These are phyloP conservation scores for Etheostoma nigrum DNA, from an alignment of 2,797 vertebrate species.

Conservation along the genomic window DNA sequence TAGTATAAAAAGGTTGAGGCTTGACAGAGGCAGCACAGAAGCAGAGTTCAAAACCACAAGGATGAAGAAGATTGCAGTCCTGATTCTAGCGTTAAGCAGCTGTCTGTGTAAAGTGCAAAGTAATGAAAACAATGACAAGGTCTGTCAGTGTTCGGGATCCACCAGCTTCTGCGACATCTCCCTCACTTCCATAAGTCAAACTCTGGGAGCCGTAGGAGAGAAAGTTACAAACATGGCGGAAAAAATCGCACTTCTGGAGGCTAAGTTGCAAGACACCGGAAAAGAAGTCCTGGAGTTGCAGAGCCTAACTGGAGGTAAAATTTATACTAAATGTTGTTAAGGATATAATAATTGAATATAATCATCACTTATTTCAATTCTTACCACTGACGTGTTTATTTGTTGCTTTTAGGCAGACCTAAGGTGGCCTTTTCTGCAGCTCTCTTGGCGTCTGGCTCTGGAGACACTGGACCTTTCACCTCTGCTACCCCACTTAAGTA, in stretches of 20 bases:
- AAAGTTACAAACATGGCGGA: slow-evolving; percentile 49
- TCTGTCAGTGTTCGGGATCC: background rate
- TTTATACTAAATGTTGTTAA: background rate
- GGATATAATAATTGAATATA: background rate
- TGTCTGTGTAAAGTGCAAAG: slow-evolving; percentile 7
- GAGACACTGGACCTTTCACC: slow-evolving; percentile 57
- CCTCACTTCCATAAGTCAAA: slow-evolving; percentile 18
- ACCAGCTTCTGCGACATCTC: slow-evolving; percentile 8
- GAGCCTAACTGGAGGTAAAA: slow-evolving; percentile 54
- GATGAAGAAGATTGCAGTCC: slow-evolving; percentile 42
- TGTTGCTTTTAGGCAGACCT: slow-evolving; percentile 22
- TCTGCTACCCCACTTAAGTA: slow-evolving; percentile 47
- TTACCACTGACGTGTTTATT: slow-evolving; percentile 4
- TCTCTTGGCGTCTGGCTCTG: slow-evolving; percentile 48
- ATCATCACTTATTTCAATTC: background rate
- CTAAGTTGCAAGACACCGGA: slow-evolving; percentile 36
- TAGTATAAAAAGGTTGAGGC: slow-evolving; percentile 11
- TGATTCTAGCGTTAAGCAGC: slow-evolving; percentile 35
- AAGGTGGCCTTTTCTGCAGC: slow-evolving; percentile 65
- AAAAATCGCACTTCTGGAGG: slow-evolving; percentile 52
- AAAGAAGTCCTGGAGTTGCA: slow-evolving; percentile 51
- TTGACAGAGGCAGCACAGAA: background rate
- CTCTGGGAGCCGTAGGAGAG: slow-evolving; percentile 35
- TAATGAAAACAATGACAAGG: background rate
- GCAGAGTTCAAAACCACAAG: slow-evolving; percentile 10